Evolutionary conservation across 1,140 invertebrate species (phyloP).

Genomic region (Nephotettix cincticeps): DNA sequence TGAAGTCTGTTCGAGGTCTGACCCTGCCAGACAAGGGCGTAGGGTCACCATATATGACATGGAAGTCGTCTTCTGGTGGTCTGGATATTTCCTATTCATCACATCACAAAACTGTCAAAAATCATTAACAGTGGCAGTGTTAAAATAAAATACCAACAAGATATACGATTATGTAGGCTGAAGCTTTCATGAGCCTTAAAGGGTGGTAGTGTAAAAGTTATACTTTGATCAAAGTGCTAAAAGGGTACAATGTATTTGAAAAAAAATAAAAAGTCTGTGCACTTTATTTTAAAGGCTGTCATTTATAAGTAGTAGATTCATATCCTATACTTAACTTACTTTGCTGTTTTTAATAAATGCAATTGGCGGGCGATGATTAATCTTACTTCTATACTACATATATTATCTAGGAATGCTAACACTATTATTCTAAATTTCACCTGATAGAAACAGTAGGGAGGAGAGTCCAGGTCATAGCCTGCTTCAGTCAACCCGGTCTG

Average conservation of each 20-base stretch:
- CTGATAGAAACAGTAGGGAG: constrained; percentile 34
- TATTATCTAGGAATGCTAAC: neutral
- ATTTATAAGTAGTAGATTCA: neutral
- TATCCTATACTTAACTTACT: neutral
- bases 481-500: constrained; percentile 27
- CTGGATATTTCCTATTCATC: constrained; percentile 31
- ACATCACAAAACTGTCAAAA: too few species aligned
- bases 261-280: neutral
- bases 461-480: constrained; percentile 29
- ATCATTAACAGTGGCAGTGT: too few species aligned
- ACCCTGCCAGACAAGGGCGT: constrained; percentile 23
- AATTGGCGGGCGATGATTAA: neutral
- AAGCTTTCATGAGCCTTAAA: too few species aligned
- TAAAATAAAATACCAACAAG: neutral
- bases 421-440: neutral
- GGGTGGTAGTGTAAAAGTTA: too few species aligned
- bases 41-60: constrained; percentile 24
- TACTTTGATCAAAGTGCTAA: too few species aligned
- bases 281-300: neutral
- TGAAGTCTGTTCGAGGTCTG: constrained; percentile 31
- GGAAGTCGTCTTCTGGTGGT: constrained; percentile 30
- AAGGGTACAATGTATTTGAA: neutral
- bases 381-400: neutral
- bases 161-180: too few species aligned
- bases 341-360: neutral